phyloP scores from a whole-genome alignment of 2,888 invertebrate species.

The Gymnocheta viridis region DNA sequence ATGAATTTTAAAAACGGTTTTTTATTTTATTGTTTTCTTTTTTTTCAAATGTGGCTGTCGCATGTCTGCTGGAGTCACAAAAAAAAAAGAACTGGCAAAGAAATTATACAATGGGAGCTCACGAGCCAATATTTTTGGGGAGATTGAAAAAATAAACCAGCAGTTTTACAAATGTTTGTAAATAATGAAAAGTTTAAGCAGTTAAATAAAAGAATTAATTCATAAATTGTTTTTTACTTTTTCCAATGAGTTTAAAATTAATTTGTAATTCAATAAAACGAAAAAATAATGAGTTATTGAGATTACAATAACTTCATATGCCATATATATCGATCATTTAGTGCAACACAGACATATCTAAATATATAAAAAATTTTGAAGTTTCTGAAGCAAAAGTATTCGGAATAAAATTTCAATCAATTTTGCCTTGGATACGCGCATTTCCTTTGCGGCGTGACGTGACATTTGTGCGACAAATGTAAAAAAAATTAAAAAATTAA shows the following conservation, averaged over 20 bases:
- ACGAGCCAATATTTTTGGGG: slow-evolving; percentile 60
- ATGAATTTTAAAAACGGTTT: slow-evolving; percentile 57
- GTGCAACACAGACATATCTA: too few species aligned
- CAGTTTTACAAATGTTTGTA: slow-evolving; percentile 11
- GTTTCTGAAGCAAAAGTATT: too few species aligned
- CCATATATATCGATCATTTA: too few species aligned
- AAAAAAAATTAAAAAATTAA: too few species aligned
- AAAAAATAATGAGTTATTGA: too few species aligned
- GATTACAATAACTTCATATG: too few species aligned
- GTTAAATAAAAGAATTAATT: slow-evolving; percentile 3
- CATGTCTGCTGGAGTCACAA: not conserved
- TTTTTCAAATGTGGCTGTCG: slow-evolving; percentile 9
- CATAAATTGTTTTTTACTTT: not conserved
- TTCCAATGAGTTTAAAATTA: not conserved
- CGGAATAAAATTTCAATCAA: too few species aligned
- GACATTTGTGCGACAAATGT: too few species aligned
- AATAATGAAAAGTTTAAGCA: slow-evolving; percentile 18
- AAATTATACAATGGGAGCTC: slow-evolving; percentile 56
- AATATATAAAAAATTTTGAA: too few species aligned
- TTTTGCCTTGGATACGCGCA: too few species aligned
- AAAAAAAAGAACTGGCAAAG: slow-evolving; percentile 5
- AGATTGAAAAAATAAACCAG: slow-evolving; percentile 20
- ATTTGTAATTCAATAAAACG: too few species aligned
- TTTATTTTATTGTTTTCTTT: not conserved
- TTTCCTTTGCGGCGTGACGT: too few species aligned